Evolutionary conservation across 2,888 invertebrate species (phyloP).

Genomic region (Subacronicta megacephala): DNA sequence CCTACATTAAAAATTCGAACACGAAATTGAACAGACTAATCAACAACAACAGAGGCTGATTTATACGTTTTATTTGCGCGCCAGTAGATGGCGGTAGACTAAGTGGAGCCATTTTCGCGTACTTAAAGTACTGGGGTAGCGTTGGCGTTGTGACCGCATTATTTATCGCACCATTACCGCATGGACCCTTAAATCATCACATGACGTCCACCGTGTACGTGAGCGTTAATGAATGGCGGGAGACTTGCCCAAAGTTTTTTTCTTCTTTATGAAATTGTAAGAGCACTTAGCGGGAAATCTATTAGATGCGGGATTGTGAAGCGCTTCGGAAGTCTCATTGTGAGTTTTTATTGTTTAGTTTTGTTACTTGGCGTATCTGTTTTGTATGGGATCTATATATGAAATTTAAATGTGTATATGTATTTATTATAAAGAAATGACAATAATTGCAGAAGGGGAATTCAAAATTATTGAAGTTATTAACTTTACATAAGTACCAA

Average conservation of each 20-base stretch:
- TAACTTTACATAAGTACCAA: no score
- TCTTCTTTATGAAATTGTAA: conserved; percentile 84
- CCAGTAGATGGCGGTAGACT: conserved; percentile 80
- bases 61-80: conserved; percentile 69
- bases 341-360: conserved; percentile 1
- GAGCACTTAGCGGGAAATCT: conserved; percentile 86
- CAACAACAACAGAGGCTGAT: conserved; percentile 69
- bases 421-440: no score
- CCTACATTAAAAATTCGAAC: conserved; percentile 23
- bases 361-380: no score
- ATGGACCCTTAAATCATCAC: conserved; percentile 88
- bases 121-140: conserved; percentile 71
- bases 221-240: conserved; percentile 86
- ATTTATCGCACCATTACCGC: conserved; percentile 89
- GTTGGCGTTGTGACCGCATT: conserved; percentile 82
- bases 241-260: conserved; percentile 78
- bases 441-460: no score
- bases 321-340: conserved; percentile 54
- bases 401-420: no score
- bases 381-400: no score
- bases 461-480: no score
- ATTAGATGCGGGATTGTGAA: conserved; percentile 73
- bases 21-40: conserved; percentile 66
- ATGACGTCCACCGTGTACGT: conserved; percentile 82
- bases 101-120: conserved; percentile 83